These are phyloP conservation scores for Danionella cerebrum DNA, from an alignment of 2,113 vertebrate genomes.

Conservation along the genomic window DNA sequence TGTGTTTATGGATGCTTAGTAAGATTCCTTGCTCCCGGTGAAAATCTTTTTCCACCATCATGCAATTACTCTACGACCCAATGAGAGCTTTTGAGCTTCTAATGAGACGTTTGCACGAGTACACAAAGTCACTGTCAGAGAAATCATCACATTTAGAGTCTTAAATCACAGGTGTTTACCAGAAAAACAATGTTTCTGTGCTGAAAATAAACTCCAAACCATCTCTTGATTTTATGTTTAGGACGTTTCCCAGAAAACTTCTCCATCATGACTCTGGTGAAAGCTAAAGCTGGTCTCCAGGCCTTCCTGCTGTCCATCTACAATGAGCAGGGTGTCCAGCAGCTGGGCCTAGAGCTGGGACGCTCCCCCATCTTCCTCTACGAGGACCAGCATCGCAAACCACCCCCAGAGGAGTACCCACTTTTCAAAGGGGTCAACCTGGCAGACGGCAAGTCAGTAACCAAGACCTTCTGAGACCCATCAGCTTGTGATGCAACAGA, in stretches of 20 bases:
- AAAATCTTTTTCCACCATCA: neutral
- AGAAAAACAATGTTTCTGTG: neutral
- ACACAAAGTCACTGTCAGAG: neutral
- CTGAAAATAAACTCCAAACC: neutral
- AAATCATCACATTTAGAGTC: neutral
- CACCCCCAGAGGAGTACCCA: constrained; percentile 75
- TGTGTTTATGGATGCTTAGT: neutral
- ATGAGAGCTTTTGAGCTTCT: neutral
- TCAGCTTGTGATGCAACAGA: too few species aligned
- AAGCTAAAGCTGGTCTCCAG: constrained; percentile 72
- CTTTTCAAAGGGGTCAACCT: constrained; percentile 79
- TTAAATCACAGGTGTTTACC: neutral
- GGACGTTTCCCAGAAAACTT: constrained; percentile 85
- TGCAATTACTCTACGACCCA: neutral
- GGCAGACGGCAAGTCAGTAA: constrained; percentile 90
- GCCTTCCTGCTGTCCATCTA: constrained; percentile 83
- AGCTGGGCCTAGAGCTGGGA: constrained; percentile 80
- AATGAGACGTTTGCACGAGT: neutral
- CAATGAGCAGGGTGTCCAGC: constrained; percentile 75
- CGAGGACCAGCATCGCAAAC: constrained; percentile 77
- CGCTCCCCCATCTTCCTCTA: constrained; percentile 81
- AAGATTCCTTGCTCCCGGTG: neutral
- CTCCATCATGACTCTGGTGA: constrained; percentile 79
- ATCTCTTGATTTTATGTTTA: constrained; percentile 30
- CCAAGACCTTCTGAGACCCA: constrained; percentile 31